Evolutionary conservation across 2,888 invertebrate species (phyloP).

Genomic region (Caenorhabditis afra): DNA sequence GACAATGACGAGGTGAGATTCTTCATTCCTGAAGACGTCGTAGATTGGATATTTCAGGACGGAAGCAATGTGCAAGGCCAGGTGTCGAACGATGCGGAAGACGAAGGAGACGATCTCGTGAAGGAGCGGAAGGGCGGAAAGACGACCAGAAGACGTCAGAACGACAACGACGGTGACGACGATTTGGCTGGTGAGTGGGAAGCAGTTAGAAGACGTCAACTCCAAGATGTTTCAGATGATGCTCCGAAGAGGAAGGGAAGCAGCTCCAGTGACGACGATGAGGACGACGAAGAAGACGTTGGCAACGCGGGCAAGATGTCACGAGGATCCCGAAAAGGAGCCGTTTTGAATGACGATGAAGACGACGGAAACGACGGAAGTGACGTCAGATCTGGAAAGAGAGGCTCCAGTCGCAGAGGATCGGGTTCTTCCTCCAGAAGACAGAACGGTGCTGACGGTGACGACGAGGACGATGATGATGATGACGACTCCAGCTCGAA

Average conservation of each 20-base stretch:
- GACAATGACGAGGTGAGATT: background rate
- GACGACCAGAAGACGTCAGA: background rate
- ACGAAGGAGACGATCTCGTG: slow-evolving; percentile 4
- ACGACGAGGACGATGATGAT: background rate
- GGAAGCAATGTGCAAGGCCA: background rate
- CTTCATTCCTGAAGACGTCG: background rate
- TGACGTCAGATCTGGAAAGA: no score
- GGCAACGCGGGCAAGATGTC: background rate
- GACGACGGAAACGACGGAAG: background rate
- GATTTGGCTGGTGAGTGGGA: background rate
- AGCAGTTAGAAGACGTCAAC: background rate
- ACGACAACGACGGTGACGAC: background rate
- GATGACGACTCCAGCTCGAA: background rate
- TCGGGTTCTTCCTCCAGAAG: no score
- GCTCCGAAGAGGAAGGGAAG: background rate
- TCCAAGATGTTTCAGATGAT: background rate
- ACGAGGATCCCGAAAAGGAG: background rate
- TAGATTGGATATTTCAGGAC: background rate
- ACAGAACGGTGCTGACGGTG: no score
- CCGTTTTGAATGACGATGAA: background rate
- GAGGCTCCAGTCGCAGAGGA: no score
- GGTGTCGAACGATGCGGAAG: background rate
- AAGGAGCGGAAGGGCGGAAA: slow-evolving; percentile 3
- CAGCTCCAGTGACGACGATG: background rate
- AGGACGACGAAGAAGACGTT: background rate